Base-by-base conservation (phyloP, 2,888 invertebrate genomes). In the Trichogramma evanescens region DNA sequence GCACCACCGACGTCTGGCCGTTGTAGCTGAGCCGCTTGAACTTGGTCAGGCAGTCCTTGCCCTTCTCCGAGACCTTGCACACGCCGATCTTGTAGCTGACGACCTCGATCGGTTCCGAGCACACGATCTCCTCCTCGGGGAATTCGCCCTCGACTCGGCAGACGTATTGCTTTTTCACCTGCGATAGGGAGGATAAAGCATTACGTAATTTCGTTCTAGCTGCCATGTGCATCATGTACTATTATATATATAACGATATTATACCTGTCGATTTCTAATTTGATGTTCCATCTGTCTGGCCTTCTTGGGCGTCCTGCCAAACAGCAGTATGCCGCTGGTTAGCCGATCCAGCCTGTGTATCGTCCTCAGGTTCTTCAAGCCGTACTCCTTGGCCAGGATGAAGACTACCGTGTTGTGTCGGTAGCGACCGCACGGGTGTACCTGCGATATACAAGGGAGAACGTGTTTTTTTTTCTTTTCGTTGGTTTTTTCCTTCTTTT, bases 351-450 rank as follows among this genome's bases (percentile, higher is more conserved):
- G 83, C 73, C 98, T 86, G 82, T 98, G 96, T 71, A 96, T 92
- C 68, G 94, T 95, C 76, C 95, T 85, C 67, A 97, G 83, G 76
- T 96, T 94, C 79, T 92, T 91, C 80, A 94, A 82, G 80, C 93
- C 93, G 79, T 95, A 91, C 80, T 98, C 96, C 80, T 95, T 95
- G 69, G 95, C 94, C 72, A 99, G 84, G 72, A 98, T 96, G 78
- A 94, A 95, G 59, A 94, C 91, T 66, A 99, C 91, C 6, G 96
- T 95, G 81, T 99, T 99, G 82, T 96, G 94, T 57, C 96, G 86
- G 81, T 98, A 99, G 73, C 97, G 86, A 64, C 99, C 99, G 79
- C 98, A 98, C 3, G 98, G 97, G 80, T 99, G 98, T 63, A 95
- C 93, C 94, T 95, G 81, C n/a, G 76, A 75, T 42, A 49, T 56